Base-by-base conservation (phyloP, 2,113 vertebrate species). In the Saccopteryx bilineata region DNA sequence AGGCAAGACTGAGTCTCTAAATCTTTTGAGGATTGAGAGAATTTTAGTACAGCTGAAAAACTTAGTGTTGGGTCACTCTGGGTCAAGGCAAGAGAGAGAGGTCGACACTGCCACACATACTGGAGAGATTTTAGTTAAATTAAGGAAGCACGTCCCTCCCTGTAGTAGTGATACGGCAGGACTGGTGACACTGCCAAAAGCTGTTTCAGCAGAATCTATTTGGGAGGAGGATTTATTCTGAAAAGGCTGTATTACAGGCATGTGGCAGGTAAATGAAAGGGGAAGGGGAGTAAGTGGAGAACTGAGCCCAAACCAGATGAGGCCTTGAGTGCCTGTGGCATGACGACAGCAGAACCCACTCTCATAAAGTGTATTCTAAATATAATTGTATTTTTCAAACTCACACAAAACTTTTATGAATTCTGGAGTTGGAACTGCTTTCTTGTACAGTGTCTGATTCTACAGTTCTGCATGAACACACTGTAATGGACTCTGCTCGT, bases 81-180 rank as follows among this genome's bases (percentile, higher is more conserved):
- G 82, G 89, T 89, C 82, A 91, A 93, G 74, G 61, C 72, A 60
- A 56, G 11, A 76, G 83, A 84, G 28, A 61, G 50, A 15, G 50
- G 17, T 84, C 83, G 84, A 71, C 54, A 31, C 6, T 61, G 79
- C 90, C 50, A 48, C 50, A 48, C 19, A 18, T 82, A 52, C 21
- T 92, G 72, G 87, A 85, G 88, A 95, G 33, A 58, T 48, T 90
- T 74, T 90, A 84, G 87, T 75, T 91, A 87, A 93, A 68, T 93
- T 75, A 90, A 79, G 74, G 83, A 81, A 95, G 31, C 63, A 61
- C 13, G 66, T 56, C 28, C 33, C 61, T 33, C 52, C 56, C 54
- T 54, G 56, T 54, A 52, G 90, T 85, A 80, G 52, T 56, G 72
- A 84, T 60, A 75, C 78, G 28, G 60, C 68, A 69, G 76, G 50